These are phyloP conservation scores for Antedon mediterranea DNA, from an alignment of 53 echinoderm and acorn worm genomes.

Conservation along the genomic window DNA sequence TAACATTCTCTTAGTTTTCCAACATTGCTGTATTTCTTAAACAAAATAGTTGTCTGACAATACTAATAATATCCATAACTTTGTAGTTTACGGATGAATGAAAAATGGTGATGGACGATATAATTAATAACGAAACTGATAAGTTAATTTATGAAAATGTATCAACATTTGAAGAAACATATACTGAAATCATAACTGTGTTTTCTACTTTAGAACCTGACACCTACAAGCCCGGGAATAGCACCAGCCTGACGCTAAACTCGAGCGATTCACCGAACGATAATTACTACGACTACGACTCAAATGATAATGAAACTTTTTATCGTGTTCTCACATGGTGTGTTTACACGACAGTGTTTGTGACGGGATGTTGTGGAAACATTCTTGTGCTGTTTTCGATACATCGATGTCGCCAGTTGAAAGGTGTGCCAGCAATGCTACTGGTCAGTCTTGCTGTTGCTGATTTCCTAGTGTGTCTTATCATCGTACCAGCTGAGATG, in stretches of 20 bases:
- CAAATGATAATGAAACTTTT: background rate
- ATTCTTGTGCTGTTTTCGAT: slow-evolving; percentile 58
- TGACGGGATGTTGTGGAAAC: slow-evolving; percentile 43
- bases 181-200: background rate
- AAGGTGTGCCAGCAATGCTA: slow-evolving; percentile 48
- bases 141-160: background rate
- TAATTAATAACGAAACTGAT: background rate
- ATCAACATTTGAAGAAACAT: background rate
- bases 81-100: background rate
- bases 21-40: background rate
- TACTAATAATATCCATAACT: background rate
- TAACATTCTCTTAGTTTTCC: background rate
- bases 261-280: background rate
- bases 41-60: background rate
- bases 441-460: slow-evolving; percentile 60
- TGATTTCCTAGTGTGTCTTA: slow-evolving; percentile 39
- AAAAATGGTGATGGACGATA: background rate
- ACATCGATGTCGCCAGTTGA: slow-evolving; percentile 38
- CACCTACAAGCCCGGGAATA: background rate
- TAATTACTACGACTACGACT: background rate
- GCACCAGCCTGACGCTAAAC: background rate
- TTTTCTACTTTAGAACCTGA: background rate
- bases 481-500: slow-evolving; percentile 36
- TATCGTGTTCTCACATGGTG: background rate
- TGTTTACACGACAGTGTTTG: slow-evolving; percentile 28